Evolutionary conservation across 2,113 vertebrate species (phyloP).

Genomic region (Paradoxurus hermaphroditus): DNA sequence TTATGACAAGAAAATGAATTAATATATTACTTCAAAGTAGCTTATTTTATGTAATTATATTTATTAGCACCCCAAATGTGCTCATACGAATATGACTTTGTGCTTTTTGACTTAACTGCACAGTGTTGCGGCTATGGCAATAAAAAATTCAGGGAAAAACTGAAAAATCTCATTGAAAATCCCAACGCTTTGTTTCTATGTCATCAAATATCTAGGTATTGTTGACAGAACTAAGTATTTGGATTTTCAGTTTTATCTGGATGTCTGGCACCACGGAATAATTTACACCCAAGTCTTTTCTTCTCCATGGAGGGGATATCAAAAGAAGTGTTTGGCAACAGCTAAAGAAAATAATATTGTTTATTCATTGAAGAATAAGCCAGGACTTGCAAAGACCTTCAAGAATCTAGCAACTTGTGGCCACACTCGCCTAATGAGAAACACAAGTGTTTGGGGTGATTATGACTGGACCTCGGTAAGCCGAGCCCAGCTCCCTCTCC

Average conservation of each 20-base stretch:
- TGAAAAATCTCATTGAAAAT: not conserved
- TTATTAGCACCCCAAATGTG: slow-evolving; percentile 9
- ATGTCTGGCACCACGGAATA: not conserved
- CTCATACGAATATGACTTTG: not conserved
- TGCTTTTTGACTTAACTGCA: not conserved
- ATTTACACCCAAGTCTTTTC: not conserved
- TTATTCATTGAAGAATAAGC: slow-evolving; percentile 63
- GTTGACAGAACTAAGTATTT: not conserved
- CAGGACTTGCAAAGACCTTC: slow-evolving; percentile 65
- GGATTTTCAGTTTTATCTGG: not conserved
- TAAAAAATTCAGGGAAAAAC: not conserved
- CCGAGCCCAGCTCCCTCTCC: slow-evolving; percentile 72
- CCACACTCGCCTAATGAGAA: slow-evolving; percentile 84
- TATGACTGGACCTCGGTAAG: slow-evolving; percentile 77
- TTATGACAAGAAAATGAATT: slow-evolving; percentile 30
- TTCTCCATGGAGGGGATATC: not conserved
- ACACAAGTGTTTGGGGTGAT: slow-evolving; percentile 78
- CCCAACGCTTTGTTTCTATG: not conserved
- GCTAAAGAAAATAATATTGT: slow-evolving; percentile 36
- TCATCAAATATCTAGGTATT: not conserved
- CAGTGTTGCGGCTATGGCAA: not conserved
- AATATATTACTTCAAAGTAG: slow-evolving; percentile 31
- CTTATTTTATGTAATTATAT: slow-evolving; percentile 42
- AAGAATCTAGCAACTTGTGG: slow-evolving; percentile 62
- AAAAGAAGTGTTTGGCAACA: slow-evolving; percentile 44